Evolutionary conservation across 2,113 vertebrate genomes (phyloP).

Genomic region (Junco hyemalis): DNA sequence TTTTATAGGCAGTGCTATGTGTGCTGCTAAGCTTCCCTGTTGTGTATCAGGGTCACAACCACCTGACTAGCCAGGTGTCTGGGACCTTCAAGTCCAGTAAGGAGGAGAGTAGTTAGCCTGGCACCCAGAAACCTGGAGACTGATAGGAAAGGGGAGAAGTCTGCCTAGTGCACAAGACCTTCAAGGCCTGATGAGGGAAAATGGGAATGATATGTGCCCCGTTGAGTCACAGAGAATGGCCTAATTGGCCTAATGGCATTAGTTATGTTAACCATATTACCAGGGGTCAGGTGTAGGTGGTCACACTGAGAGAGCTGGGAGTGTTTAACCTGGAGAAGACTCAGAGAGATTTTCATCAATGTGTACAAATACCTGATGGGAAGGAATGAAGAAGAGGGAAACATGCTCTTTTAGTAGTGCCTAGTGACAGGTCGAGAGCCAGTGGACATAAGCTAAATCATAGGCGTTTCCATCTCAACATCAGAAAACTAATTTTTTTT

Average conservation of each 20-base stretch:
- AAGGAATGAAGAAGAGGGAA: not conserved
- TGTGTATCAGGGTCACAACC: not conserved
- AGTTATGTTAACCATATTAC: not conserved
- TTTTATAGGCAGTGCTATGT: not conserved
- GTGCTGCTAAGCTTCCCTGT: not conserved
- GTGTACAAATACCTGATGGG: not conserved
- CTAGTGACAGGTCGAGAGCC: not conserved
- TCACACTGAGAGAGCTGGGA: not conserved
- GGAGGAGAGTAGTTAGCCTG: not conserved
- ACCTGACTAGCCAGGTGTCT: not conserved
- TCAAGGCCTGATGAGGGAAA: not conserved
- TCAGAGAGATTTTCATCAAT: not conserved
- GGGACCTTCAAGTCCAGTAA: not conserved
- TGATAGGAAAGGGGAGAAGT: not conserved
- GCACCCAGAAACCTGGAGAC: not conserved
- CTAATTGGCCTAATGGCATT: not conserved
- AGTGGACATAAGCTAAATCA: not conserved
- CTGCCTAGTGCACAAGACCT: not conserved
- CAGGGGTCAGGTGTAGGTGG: not conserved
- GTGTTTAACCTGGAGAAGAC: not conserved
- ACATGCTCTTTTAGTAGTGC: not conserved
- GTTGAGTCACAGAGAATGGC: not conserved
- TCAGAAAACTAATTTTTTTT: not conserved
- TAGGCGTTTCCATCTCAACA: not conserved
- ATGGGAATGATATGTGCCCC: not conserved